These are phyloP conservation scores for Hybognathus amarus DNA, from an alignment of 2,797 vertebrate genomes.

Conservation along the genomic window DNA sequence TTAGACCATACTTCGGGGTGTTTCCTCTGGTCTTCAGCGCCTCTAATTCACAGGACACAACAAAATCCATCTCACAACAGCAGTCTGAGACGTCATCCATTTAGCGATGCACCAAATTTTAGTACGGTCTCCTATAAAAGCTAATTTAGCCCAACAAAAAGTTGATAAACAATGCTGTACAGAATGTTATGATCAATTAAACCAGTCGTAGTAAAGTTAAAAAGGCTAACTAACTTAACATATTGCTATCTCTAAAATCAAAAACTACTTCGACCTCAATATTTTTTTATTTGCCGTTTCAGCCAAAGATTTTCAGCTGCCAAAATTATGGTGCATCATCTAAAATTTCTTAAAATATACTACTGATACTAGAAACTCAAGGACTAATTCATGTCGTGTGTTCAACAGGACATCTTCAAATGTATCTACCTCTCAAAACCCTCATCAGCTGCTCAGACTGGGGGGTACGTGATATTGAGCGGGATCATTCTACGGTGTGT, in stretches of 20 bases:
- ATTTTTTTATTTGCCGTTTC: too few species aligned
- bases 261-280: too few species aligned
- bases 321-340: not conserved
- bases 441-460: slow-evolving; percentile 85
- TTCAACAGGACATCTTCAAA: not conserved
- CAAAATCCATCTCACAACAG: slow-evolving; percentile 1
- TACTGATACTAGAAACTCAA: not conserved
- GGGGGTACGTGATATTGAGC: slow-evolving; percentile 66
- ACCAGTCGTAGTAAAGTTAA: not conserved
- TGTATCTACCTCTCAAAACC: slow-evolving; percentile 72
- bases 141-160: not conserved
- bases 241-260: not conserved
- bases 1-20: slow-evolving; percentile 96
- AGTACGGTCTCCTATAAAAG: not conserved
- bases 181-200: not conserved
- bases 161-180: not conserved
- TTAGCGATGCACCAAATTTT: not conserved
- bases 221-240: not conserved
- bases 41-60: slow-evolving; percentile 71
- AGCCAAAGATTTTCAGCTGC: not conserved
- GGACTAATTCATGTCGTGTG: not conserved
- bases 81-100: not conserved
- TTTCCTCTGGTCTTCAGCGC: slow-evolving; percentile 94
- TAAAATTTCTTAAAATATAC: not conserved
- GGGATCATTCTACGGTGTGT: slow-evolving; percentile 72